Base-by-base conservation (phyloP, 2,888 invertebrate genomes). In the Athalia circularis region DNA sequence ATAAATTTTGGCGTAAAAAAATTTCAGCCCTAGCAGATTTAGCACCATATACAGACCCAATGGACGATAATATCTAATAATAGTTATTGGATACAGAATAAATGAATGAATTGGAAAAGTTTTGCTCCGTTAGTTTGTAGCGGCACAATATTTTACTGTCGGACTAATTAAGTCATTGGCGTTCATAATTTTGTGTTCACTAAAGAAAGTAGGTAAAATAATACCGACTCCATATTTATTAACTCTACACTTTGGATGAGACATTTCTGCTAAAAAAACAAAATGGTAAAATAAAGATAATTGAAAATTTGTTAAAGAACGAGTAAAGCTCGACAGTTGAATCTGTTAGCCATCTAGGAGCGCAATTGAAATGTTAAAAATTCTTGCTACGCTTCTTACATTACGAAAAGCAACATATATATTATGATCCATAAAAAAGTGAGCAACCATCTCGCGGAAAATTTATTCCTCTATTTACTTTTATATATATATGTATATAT, bases 41-140 rank as follows among this genome's bases (percentile, higher is more conserved):
- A 75, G 75, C 75, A 75, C 75, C 75, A 64, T 9, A 64, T 52
- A 75, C 62, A 72, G 9, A 62, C 61, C 75, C 75, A 64, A 75
- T 62, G 62, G 75, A 75, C 75, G 9, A 67, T n/a, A 70, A 47
- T 68, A 68, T 52, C 6, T 6, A 72, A 59, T 59, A 72, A 29
- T 59, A 29, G 29, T 29, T 29, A 50, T 75, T 50, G 62, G 47
- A 62, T 75, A 64, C 75, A 75, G 75, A 75, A 52, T 52, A 62
- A 29, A 29, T 29, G 29, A 29, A 29, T 29, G 2, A 29, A 29
- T 29, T 29, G 29, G 29, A 29, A 29, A 29, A 29, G 29, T 29
- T 29, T 29, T 29, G 29, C 29, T 29, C 29, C 29, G 29, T 29
- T 29, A 29, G 29, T 29, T 29, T 29, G 29, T 29, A 29, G 29